Conservation (phyloP, 2,113 vertebrate species). For the Colossoma macropomum region DNA sequence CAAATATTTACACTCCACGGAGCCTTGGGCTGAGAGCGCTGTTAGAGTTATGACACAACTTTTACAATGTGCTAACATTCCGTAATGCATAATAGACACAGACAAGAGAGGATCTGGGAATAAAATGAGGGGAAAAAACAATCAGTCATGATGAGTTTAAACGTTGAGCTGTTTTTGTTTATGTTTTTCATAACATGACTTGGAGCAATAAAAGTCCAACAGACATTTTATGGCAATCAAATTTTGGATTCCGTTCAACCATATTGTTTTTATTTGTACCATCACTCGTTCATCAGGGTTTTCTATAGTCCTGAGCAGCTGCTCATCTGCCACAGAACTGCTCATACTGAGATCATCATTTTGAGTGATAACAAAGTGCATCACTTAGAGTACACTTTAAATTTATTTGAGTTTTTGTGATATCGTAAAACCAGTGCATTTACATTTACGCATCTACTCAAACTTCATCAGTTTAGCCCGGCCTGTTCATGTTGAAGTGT, state of each 20-base stretch:
- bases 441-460: too few relatives aligned
- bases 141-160: not conserved
- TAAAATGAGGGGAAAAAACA: slow-evolving; percentile 17
- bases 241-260: slow-evolving; percentile 16
- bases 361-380: not conserved
- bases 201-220: not conserved
- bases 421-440: too few relatives aligned
- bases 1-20: slow-evolving; percentile 75
- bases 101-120: slow-evolving; percentile 40
- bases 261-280: slow-evolving; percentile 20
- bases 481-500: too few relatives aligned
- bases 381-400: too few relatives aligned
- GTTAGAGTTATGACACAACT: slow-evolving; percentile 60
- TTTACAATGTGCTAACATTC: slow-evolving; percentile 59
- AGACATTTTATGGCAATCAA: slow-evolving; percentile 20
- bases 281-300: slow-evolving; percentile 18
- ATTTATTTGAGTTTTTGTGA: too few relatives aligned
- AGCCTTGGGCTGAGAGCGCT: slow-evolving; percentile 62
- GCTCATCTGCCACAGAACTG: not conserved
- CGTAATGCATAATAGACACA: slow-evolving; percentile 51
- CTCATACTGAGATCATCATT: not conserved
- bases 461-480: too few relatives aligned
- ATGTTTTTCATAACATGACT: slow-evolving; percentile 14
- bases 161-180: slow-evolving; percentile 19
- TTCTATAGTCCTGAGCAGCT: slow-evolving; percentile 5